Evolutionary conservation across 2,888 invertebrate genomes (phyloP), one percentile per base, ranked within the genome.

Genomic region (Xestobium rufovillosum): DNA sequence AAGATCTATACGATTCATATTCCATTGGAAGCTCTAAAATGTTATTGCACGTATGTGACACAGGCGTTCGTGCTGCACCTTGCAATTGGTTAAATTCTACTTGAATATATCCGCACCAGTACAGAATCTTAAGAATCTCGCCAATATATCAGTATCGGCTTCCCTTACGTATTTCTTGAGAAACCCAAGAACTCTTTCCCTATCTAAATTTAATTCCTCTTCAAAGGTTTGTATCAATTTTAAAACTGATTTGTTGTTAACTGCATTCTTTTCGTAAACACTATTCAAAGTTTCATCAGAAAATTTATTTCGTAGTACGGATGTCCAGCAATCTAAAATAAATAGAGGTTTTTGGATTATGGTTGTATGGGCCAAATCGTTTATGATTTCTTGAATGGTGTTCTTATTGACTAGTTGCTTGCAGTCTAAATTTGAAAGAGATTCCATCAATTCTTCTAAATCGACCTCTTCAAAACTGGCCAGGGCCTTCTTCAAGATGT

Each of bases 321-420:
- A 15, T 10, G 29, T 14, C 35, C 34, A 39, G 11, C 11, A 25
- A 10, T 39, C 10, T 10, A 41, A 16, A 4, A 41, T 38, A 26
- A 26, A 41, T 27, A 38, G 26, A 3, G 41, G 25, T 32, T 41
- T 43, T 25, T 43, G 41, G 3, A 43, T 33, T 9, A 43, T 26
- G 31, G 30, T 26, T 4, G 37, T 41, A 25, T 41, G 43, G 8
- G 43, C 40, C 14, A 43, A 30, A n/a, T n/a, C n/a, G 14, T 34
- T 28, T 13, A 34, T 14, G 16, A 34, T 27, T 26, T 12, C 11
- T 14, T 26, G 2, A 9, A 34, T 34, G 16, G 26, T 34, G 13
- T 26, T 27, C 19, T 34, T 34, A n/a, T 26, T 34, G 3, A 34
- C 23, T 3, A 34, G 3, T 26, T 25, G 11, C 14, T 34, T 34